Conservation (phyloP, 2,113 vertebrate genomes). For the Muntiacus muntjak region DNA sequence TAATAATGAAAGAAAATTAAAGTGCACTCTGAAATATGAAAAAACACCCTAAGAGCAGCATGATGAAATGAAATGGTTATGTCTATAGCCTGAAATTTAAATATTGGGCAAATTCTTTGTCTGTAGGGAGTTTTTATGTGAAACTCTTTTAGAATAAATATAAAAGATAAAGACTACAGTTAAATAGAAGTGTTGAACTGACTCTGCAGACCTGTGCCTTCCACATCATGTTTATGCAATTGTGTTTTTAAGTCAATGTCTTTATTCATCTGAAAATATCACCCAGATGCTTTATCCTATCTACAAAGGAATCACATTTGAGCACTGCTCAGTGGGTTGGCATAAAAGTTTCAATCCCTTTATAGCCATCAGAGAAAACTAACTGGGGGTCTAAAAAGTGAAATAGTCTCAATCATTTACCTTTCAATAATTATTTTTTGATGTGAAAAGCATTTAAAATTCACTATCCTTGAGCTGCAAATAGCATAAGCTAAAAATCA, state of each 20-base stretch:
- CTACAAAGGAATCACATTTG: conserved; percentile 52
- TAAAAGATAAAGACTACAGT: conserved; percentile 38
- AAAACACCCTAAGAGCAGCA: neutral
- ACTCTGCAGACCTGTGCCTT: conserved; percentile 44
- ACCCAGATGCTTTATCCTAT: conserved; percentile 46
- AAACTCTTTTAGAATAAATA: conserved; percentile 42
- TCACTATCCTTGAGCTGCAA: neutral
- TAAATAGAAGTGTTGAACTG: conserved; percentile 58
- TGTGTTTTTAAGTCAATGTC: conserved; percentile 64
- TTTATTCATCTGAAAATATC: conserved; percentile 66
- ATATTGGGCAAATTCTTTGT: conserved; percentile 39
- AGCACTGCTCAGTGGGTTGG: conserved; percentile 20
- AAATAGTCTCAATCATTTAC: conserved; percentile 8
- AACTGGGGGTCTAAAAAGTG: neutral
- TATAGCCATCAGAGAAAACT: conserved; percentile 40
- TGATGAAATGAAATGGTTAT: conserved; percentile 49
- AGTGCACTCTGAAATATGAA: conserved; percentile 10
- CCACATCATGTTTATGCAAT: conserved; percentile 57
- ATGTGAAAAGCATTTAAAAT: conserved; percentile 15
- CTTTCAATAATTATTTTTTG: conserved; percentile 49
- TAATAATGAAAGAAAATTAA: conserved; percentile 61
- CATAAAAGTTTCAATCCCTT: conserved; percentile 31
- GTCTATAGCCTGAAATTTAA: conserved; percentile 43
- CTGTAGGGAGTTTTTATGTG: conserved; percentile 42
- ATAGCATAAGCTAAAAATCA: neutral